A percentile compares a stretch with the other conserved stretches of the same genome.
Evolutionary conservation across 2,113 vertebrate genomes (phyloP).

Genomic region (Cyprinodon variegatus): DNA sequence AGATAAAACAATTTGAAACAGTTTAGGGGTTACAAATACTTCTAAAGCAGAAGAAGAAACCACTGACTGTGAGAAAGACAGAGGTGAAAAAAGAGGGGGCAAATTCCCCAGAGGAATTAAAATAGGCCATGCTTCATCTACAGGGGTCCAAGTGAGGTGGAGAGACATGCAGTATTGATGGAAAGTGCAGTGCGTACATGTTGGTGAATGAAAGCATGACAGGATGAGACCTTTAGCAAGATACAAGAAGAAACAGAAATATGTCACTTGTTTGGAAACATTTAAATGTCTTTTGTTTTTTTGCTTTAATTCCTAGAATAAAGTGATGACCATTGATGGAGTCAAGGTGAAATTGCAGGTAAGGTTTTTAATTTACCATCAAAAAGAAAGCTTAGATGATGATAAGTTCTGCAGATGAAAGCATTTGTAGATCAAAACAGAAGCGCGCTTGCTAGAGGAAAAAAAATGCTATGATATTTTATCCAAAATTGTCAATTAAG

Average conservation of each 20-base stretch:
- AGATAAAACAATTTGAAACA: conserved; percentile 11
- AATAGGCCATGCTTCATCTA: conserved; percentile 42
- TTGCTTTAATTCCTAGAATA: conserved; percentile 86
- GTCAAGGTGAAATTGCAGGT: conserved; percentile 95
- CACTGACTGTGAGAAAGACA: not conserved
- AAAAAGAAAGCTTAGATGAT: not conserved
- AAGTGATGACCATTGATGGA: conserved; percentile 90
- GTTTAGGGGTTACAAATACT: not conserved
- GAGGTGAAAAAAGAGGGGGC: conserved; percentile 18
- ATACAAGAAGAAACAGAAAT: conserved; percentile 1
- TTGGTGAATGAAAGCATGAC: conserved; percentile 29
- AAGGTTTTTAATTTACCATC: conserved; percentile 25
- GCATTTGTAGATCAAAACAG: not conserved
- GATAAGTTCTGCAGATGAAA: not conserved
- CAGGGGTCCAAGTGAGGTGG: conserved; percentile 29
- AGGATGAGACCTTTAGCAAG: conserved; percentile 31
- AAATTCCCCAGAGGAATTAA: conserved; percentile 36
- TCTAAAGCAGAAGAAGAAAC: conserved; percentile 31
- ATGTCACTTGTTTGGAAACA: conserved; percentile 4
- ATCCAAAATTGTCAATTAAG: not conserved
- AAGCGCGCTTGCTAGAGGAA: not conserved
- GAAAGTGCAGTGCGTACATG: conserved; percentile 8
- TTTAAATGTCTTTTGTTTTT: conserved; percentile 8
- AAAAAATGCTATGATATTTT: not conserved
- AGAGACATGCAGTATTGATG: conserved; percentile 66